Evolutionary conservation across 2,797 vertebrate species (phyloP), one percentile per base, ranked within the genome.

Genomic region (Enoplosus armatus): DNA sequence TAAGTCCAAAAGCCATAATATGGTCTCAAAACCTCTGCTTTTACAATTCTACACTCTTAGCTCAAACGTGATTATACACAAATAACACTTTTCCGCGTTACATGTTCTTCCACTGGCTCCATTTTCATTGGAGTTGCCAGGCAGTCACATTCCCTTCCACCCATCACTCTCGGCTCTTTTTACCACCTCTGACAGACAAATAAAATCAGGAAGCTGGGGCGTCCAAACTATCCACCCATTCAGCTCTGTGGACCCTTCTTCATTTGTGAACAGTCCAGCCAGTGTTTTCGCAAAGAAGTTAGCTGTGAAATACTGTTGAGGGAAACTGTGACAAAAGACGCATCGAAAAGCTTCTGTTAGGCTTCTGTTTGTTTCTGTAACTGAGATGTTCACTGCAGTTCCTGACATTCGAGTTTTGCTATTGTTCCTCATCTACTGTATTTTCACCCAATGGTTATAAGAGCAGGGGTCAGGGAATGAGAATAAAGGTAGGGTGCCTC

Each of bases 71-170:
- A 22, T 66, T 29, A 22, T 71, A n/a, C 54, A 39, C 51, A 72
- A 76, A 70, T 59, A 53, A 65, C 47, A 18, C 51, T 45, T 50
- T 31, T 41, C 16, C 12, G 41, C 47, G 31, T 67, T 72, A 5
- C 12, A 48, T 61, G 8, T 55, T 79, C 45, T 70, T 77, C 61
- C 55, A 56, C 71, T 61, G 63, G 51, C 79, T 89, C 50, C 50
- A 24, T 81, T 84, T 86, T 87, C 37, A 73, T 71, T 62, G 12
- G 70, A 77, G 72, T 56, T 91, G 89, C 84, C 82, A 71, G 76
- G 80, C 80, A 63, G 31, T 84, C 88, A 85, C 93, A 94, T 95
- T 95, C 93, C 94, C 88, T 95, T 95, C 93, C 93, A 91, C 87
- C 67, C 85, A 89, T 91, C 84, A 89, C 84, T 85, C 89, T 75